Evolutionary conservation across 1,140 invertebrate species (phyloP), one percentile per base, ranked within the genome.

Genomic region (Condylostylus longicornis): DNA sequence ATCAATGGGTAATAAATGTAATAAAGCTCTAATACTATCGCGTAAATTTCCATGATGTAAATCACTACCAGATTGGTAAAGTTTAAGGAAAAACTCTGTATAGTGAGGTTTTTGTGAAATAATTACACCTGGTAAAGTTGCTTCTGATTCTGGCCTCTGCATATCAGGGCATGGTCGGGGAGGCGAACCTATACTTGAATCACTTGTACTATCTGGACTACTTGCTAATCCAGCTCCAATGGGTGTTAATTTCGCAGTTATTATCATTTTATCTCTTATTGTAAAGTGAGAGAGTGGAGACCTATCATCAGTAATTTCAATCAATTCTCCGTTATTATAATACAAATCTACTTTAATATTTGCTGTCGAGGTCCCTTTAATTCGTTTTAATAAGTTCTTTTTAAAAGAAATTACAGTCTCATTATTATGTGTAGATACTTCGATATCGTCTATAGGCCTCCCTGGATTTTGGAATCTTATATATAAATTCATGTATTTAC

Each of bases 351-450:
- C 68, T 65, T 93, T 91, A 10, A 82, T 74, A 51, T 78, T 80
- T 29, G 45, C 46, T 33, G 70, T 65, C n/a, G 70, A 65, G 7
- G 74, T 62, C 44, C 70, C 73, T 60, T 85, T 85, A 43, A 87
- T 73, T 44, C 74, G 62, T 39, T 76, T 67, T 35, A 87, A 58
- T 46, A 90, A 75, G 47, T 81, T 75, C 40, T 82, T 44, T 15
- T 61, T 61, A 12, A 61, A 61, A 5, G 58, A 51, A 2, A 51
- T 47, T 35, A 61, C 53, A 2, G 89, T 95, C 54, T 97, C 91
- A 58, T 96, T 95, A 32, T 78, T 83, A 63, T 98, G 93, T 30
- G 89, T 93, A 52, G 75, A 81, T 29, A 97, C 65, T 58, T 96
- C 90, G 46, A 94, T 71, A 56, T 96, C 91, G 45, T 96, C 91